Percentiles rank a stretch among this genome's conserved stretches.
phyloP scores from a whole-genome alignment of 2,888 invertebrate genomes.

The Tetramorium bicarinatum region DNA sequence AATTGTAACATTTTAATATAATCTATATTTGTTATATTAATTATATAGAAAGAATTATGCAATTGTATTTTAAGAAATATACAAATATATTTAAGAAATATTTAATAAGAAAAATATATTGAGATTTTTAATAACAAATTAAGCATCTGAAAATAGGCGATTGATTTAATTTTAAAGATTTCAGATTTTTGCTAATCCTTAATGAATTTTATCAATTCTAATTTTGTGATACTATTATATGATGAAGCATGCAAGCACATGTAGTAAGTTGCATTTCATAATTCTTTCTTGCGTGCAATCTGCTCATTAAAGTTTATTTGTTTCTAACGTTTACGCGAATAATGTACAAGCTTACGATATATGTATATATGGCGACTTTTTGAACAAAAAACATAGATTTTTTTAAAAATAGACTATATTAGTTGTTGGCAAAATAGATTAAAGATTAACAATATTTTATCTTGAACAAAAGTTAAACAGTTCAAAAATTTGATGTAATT shows the following conservation, averaged over 20 bases:
- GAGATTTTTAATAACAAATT: background rate
- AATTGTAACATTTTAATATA: background rate
- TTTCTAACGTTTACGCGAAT: no score
- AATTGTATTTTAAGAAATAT: background rate
- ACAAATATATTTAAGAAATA: background rate
- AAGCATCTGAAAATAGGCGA: background rate
- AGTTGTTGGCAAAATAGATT: background rate
- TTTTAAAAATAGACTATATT: no score
- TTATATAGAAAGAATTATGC: background rate
- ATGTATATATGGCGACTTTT: no score
- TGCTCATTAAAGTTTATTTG: conserved; percentile 23
- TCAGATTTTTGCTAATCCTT: background rate
- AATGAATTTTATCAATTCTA: conserved; percentile 47
- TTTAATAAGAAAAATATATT: no score
- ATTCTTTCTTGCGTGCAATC: conserved; percentile 39
- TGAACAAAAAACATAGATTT: no score
- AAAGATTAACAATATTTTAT: background rate
- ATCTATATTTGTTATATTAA: background rate
- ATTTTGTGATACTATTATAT: conserved; percentile 7
- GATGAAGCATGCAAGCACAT: conserved; percentile 6
- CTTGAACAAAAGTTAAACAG: background rate
- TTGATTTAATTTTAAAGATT: background rate
- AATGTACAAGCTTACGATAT: no score
- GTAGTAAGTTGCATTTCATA: background rate
- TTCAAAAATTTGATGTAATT: conserved; percentile 37